Percentiles rank a stretch among this genome's conserved stretches.
phyloP scores from a whole-genome alignment of 2,113 vertebrate species.

The Callospermophilus lateralis region DNA sequence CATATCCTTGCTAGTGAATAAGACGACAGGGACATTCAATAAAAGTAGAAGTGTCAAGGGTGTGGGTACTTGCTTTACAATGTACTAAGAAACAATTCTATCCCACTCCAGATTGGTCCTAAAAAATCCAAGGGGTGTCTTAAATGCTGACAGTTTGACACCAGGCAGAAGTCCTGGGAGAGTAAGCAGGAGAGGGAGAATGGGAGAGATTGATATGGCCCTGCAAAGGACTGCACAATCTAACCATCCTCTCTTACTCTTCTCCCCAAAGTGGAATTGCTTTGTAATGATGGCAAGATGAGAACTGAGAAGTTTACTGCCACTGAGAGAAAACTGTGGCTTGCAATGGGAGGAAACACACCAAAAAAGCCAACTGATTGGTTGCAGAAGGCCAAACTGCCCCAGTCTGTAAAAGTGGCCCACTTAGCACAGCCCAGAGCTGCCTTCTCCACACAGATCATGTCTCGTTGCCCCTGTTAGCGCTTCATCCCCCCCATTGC shows the following conservation, averaged over 20 bases:
- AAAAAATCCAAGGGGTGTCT: background rate
- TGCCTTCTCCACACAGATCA: background rate
- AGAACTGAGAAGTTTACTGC: constrained; percentile 31
- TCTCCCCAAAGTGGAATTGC: background rate
- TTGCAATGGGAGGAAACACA: background rate
- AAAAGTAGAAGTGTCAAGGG: background rate
- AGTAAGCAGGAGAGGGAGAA: background rate
- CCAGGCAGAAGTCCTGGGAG: background rate
- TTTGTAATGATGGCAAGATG: background rate
- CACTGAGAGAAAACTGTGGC: background rate
- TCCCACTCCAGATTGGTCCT: background rate
- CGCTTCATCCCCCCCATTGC: background rate
- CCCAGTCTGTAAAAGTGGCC: background rate
- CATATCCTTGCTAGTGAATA: background rate
- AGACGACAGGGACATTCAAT: background rate
- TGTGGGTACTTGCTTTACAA: background rate
- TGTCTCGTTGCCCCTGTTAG: background rate
- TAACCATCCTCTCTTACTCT: background rate
- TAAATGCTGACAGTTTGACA: background rate
- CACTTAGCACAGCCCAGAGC: background rate
- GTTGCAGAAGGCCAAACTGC: background rate
- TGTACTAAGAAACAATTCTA: background rate
- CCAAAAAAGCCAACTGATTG: background rate
- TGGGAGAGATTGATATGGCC: background rate
- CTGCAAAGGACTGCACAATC: background rate